Conservation (phyloP, 2,113 vertebrate genomes). For the Podiceps cristatus region DNA sequence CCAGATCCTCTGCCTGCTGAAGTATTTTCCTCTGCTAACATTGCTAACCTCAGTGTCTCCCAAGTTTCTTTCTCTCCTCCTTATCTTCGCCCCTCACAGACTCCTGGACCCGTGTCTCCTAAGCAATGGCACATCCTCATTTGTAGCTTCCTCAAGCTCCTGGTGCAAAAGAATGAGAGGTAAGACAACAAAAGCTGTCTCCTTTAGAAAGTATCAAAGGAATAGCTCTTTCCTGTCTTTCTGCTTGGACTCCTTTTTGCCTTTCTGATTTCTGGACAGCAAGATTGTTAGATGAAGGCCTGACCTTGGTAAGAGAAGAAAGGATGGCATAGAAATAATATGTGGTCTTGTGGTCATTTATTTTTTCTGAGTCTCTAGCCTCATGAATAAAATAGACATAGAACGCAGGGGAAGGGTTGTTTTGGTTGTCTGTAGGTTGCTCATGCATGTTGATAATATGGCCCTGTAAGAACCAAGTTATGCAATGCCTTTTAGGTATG, state of each 20-base stretch:
- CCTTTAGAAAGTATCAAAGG: not conserved
- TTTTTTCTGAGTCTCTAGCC: not conserved
- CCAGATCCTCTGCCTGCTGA: not conserved
- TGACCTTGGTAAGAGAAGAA: not conserved
- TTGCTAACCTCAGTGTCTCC: not conserved
- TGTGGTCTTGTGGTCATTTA: not conserved
- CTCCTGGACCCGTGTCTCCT: not conserved
- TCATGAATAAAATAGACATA: not conserved
- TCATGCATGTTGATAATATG: not conserved
- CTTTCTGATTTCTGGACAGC: not conserved
- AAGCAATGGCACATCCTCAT: not conserved
- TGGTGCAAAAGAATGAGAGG: not conserved
- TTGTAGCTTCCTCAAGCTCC: not conserved
- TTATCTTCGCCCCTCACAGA: not conserved
- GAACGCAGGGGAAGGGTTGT: not conserved
- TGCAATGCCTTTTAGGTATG: not conserved
- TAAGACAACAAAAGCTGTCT: not conserved
- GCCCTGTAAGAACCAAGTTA: not conserved
- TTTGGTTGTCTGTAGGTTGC: not conserved
- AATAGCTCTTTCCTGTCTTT: not conserved
- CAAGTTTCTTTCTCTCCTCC: not conserved
- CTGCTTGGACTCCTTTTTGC: not conserved
- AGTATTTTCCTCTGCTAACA: not conserved
- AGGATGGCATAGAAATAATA: not conserved
- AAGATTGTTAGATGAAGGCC: not conserved